Base-by-base conservation (phyloP, 2,113 vertebrate species). In the Raja brachyura region DNA sequence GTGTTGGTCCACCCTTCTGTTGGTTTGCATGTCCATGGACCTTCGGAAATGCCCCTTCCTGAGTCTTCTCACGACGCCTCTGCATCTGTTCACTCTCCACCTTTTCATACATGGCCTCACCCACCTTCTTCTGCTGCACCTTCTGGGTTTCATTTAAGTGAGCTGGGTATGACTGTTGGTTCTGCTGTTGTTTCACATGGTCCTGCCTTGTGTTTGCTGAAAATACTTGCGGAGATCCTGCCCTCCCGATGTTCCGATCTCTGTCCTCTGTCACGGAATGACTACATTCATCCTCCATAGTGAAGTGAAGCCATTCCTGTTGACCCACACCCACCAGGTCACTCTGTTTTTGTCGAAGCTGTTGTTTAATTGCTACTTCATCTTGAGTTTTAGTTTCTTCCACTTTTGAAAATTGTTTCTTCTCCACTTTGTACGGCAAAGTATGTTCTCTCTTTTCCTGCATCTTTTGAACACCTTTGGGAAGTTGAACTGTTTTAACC, bases 401-500 rank as follows among this genome's bases (percentile, higher is more conserved):
- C 5, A 18, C 66, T 48, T 73, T 92, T 20, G 39, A 73, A 73
- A 54, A 48, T 54, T 92, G 90, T 25, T 70, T 68, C 70, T 90
- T 94, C 93, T 95, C 93, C 93, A 93, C 94, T 93, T 94, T 20
- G 68, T 74, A 90, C 93, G 95, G 94, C 94, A 94, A 79, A 94
- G 22, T 7, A 93, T 75, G 94, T 94, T 95, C 96, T 85, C 96
- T 96, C 66, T 73, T 95, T 93, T 96, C 95, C 93, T 95, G 95
- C 70, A 81, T 93, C 70, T 75, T 94, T 13, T 95, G 73, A 90
- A 94, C 94, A 78, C 81, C 28, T 70, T 92, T 90, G 1, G 97
- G 96, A 93, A 96, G 94, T 93, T 97, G 97, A 93, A 95, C 94
- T 3, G 96, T 95, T 95, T 96, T 97, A 73, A 97, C 97, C 95